Evolutionary conservation across 2,888 invertebrate genomes (phyloP).

Genomic region (Linyphia triangularis): DNA sequence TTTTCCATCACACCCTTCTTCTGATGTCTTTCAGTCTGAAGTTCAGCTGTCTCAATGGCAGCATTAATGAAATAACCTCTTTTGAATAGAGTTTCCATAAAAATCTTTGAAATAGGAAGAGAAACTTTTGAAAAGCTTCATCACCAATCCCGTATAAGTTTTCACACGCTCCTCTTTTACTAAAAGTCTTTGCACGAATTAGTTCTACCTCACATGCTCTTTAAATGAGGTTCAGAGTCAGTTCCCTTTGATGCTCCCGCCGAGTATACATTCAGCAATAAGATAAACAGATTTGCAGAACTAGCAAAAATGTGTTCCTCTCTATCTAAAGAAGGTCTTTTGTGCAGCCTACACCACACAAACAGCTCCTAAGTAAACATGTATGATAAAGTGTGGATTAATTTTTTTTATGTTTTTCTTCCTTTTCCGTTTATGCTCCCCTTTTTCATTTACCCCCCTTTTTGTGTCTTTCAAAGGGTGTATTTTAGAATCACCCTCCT

Average conservation of each 20-base stretch:
- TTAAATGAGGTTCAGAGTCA: slow-evolving; percentile 68
- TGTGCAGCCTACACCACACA: slow-evolving; percentile 54
- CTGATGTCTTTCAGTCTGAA: neutral
- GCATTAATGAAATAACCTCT: slow-evolving; percentile 11
- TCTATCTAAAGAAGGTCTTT: slow-evolving; percentile 33
- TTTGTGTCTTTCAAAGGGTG: slow-evolving; percentile 43
- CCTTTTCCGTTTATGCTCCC: neutral
- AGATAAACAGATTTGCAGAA: slow-evolving; percentile 45
- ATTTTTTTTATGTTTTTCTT: slow-evolving; percentile 4
- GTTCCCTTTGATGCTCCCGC: slow-evolving; percentile 43
- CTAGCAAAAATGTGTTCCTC: slow-evolving; percentile 48
- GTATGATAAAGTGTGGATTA: slow-evolving; percentile 9
- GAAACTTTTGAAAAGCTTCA: slow-evolving; percentile 25
- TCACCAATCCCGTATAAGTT: neutral
- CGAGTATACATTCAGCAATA: slow-evolving; percentile 4
- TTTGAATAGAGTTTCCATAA: slow-evolving; percentile 9
- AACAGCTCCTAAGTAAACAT: slow-evolving; percentile 64
- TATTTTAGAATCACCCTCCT: slow-evolving; percentile 14
- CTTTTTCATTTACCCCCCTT: neutral
- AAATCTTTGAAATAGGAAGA: neutral
- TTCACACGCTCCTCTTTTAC: slow-evolving; percentile 1
- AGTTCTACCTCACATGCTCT: slow-evolving; percentile 54
- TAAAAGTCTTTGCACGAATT: slow-evolving; percentile 43
- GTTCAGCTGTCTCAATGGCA: neutral
- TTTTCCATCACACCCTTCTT: neutral